Evolutionary conservation across 2,888 invertebrate genomes (phyloP), one percentile per base, ranked within the genome.

Genomic region (Melanotus villosus): DNA sequence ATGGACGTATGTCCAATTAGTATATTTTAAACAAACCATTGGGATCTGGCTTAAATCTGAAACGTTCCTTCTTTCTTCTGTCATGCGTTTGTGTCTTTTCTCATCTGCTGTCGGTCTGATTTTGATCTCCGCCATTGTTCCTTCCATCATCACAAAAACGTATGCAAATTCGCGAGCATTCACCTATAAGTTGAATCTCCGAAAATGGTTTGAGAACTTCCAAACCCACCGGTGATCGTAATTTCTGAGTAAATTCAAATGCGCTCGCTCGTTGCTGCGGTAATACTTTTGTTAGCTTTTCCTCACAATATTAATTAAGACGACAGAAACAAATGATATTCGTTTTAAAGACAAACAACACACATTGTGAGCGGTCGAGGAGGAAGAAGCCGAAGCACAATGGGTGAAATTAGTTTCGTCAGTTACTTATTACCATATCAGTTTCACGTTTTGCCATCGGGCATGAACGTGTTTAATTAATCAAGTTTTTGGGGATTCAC

Each of bases 1-100:
- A 83, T 80, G 79, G 83, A 82, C 81, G 77, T 78, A 81, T 76
- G 83, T 83, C 83, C 83, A 83, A 83, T 83, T 83, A 83, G 82
- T 82, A 82, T 80, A 82, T 82, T 83, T 82, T 82, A 80, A 82
- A 69, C 69, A 69, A 80, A 81, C 80, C 81, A 81, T 83, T 80
- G 76, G 80, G 78, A 80, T 80, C 79, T 78, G 76, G 77, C 77
- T 80, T 81, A 80, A 81, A 80, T 82, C 81, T 80, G 77, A 78
- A 68, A 57, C 62, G 57, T 67, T 68, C 57, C 54, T 71, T 66
- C 70, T 66, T 71, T 73, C 69, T 70, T 69, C 71, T 71, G 69
- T 70, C 74, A 69, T 66, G 71, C 47, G 71, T 70, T 75, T 74
- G 73, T 71, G 57, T 63, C 68, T 70, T 71, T 71, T 70, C 77